Conservation (phyloP, 2,888 invertebrate genomes). For the Argynnis bischoffii region DNA sequence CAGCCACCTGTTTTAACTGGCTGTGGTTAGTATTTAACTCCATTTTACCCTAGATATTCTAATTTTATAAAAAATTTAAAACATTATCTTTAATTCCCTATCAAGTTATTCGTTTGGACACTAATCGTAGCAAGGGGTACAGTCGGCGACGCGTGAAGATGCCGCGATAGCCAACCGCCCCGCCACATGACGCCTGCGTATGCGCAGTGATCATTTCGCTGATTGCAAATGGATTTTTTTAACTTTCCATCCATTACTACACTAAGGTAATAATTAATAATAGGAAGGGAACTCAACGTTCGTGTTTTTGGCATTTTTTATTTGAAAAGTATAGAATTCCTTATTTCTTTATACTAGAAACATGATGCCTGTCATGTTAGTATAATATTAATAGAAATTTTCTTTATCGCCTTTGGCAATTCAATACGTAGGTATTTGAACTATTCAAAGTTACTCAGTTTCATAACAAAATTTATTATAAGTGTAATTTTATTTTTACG, state of each 20-base stretch:
- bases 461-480: too few relatives aligned
- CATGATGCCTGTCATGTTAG: background rate
- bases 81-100: constrained; percentile 28
- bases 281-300: constrained; percentile 27
- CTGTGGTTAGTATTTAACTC: background rate
- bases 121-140: constrained; percentile 47
- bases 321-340: background rate
- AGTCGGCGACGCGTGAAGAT: constrained; percentile 69
- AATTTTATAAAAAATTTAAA: constrained; percentile 31
- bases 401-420: too few relatives aligned
- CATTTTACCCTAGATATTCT: constrained; percentile 25
- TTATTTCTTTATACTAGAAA: background rate
- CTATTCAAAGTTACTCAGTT: too few relatives aligned
- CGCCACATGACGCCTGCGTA: constrained; percentile 60
- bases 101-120: constrained; percentile 38
- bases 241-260: constrained; percentile 32
- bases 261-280: constrained; percentile 34
- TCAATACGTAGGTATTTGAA: too few relatives aligned
- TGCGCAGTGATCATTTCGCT: constrained; percentile 37
- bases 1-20: constrained; percentile 6
- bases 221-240: constrained; percentile 42
- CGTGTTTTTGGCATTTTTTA: constrained; percentile 6
- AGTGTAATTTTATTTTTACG: too few relatives aligned
- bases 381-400: too few relatives aligned
- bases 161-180: constrained; percentile 67